A percentile compares a stretch with the other conserved stretches of the same genome.
Conservation (phyloP, 2,113 vertebrate species). For the Callionymus lyra region DNA sequence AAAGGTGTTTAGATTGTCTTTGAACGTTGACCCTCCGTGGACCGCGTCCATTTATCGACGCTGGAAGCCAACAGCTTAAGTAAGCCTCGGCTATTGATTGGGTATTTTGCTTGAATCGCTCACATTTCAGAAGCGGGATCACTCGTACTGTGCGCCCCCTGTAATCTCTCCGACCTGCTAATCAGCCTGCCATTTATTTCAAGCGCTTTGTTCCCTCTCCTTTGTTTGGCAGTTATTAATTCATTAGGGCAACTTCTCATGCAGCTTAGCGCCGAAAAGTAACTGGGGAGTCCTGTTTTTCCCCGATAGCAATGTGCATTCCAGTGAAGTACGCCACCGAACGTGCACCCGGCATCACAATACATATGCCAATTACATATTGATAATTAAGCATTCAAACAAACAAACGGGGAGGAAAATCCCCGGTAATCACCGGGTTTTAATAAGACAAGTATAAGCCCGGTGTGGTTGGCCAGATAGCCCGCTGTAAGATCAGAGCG, state of each 20-base stretch:
- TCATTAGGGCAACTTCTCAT: conserved; percentile 53
- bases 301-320: conserved; percentile 42
- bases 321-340: conserved; percentile 32
- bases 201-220: conserved; percentile 51
- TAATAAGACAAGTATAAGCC: conserved; percentile 58
- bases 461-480: conserved; percentile 50
- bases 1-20: conserved; percentile 51
- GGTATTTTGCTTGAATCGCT: conserved; percentile 53
- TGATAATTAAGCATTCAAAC: conserved; percentile 61
- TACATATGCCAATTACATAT: conserved; percentile 54
- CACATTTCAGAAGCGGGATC: conserved; percentile 47
- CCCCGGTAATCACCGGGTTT: conserved; percentile 55
- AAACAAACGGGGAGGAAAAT: conserved; percentile 60
- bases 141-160: conserved; percentile 47
- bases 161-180: conserved; percentile 58
- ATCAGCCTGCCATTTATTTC: conserved; percentile 50
- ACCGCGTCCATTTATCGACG: conserved; percentile 47
- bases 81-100: conserved; percentile 51
- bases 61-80: conserved; percentile 59
- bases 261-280: conserved; percentile 50
- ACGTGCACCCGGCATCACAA: conserved; percentile 33
- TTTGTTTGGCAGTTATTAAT: conserved; percentile 60
- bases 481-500: conserved; percentile 49
- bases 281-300: conserved; percentile 50
- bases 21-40: conserved; percentile 50